A percentile compares a stretch with the other conserved stretches of the same genome.
Evolutionary conservation across 2,797 vertebrate species (phyloP).

Genomic region (Gymnodraco acuticeps): DNA sequence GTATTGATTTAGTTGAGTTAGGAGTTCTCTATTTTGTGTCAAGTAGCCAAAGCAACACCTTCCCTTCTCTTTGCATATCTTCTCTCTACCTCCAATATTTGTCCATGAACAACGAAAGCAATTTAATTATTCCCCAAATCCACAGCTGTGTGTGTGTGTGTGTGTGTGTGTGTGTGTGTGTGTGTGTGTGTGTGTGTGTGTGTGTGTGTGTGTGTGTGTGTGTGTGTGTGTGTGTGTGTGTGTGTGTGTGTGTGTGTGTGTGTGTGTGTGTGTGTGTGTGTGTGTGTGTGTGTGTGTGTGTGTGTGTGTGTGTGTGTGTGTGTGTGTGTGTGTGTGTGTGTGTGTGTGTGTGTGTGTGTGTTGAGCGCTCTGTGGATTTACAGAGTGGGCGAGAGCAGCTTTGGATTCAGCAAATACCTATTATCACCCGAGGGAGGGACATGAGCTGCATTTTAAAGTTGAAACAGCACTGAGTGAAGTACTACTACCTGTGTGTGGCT

Average conservation of each 20-base stretch:
- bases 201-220: too few relatives aligned
- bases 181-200: too few relatives aligned
- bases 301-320: too few relatives aligned
- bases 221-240: too few relatives aligned
- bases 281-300: too few relatives aligned
- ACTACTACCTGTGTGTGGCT: neutral
- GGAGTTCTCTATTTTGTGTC: neutral
- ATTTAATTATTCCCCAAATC: too few relatives aligned
- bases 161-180: too few relatives aligned
- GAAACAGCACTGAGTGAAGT: slow-evolving; percentile 5
- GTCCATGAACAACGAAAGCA: too few relatives aligned
- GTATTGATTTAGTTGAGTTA: neutral
- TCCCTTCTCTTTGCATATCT: neutral
- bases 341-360: neutral
- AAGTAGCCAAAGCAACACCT: neutral
- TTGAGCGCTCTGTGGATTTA: neutral
- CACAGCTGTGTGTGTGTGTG: too few relatives aligned
- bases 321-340: too few relatives aligned
- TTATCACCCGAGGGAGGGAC: slow-evolving; percentile 4
- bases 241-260: too few relatives aligned
- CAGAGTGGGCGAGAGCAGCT: slow-evolving; percentile 6
- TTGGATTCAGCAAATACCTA: slow-evolving; percentile 14
- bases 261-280: neutral
- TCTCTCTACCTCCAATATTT: too few relatives aligned
- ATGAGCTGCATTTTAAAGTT: slow-evolving; percentile 23